A percentile compares a stretch with the other conserved stretches of the same genome.
Evolutionary conservation across 2,113 vertebrate species (phyloP).

Genomic region (Psilopogon haemacephalus): DNA sequence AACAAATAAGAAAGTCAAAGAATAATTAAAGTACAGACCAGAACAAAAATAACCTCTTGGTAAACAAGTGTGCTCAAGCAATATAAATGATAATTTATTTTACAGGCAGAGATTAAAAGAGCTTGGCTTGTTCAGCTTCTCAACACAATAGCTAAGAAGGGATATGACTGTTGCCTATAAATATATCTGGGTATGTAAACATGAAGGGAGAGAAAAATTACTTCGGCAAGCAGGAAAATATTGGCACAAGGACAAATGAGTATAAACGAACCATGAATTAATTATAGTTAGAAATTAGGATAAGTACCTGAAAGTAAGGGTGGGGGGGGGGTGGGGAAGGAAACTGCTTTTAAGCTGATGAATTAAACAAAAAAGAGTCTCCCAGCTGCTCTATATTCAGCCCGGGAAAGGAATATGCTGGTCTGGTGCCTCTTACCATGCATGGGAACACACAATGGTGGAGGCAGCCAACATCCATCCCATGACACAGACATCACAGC

Average conservation of each 20-base stretch:
- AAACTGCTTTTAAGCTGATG: no score
- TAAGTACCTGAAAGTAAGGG: constrained; percentile 17
- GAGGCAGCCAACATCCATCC: accelerated
- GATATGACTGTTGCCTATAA: constrained; percentile 6
- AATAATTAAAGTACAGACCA: constrained; percentile 26
- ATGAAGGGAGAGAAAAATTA: constrained; percentile 19
- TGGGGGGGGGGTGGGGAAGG: no score
- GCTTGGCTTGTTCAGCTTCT: constrained; percentile 46
- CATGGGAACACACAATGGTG: background rate
- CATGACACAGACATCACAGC: background rate
- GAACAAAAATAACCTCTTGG: background rate
- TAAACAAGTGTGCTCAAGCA: constrained; percentile 40
- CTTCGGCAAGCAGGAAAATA: constrained; percentile 20
- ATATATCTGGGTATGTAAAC: constrained; percentile 34
- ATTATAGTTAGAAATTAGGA: constrained; percentile 26
- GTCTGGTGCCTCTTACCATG: background rate
- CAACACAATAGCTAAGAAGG: constrained; percentile 35
- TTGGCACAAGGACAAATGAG: constrained; percentile 49
- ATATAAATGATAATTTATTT: constrained; percentile 62
- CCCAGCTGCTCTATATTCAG: background rate
- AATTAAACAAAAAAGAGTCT: background rate
- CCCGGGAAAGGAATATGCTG: background rate
- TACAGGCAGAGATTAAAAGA: constrained; percentile 45
- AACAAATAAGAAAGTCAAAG: constrained; percentile 13
- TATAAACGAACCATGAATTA: constrained; percentile 30